These are phyloP conservation scores for Theocolax elegans DNA, from an alignment of 1,140 invertebrate species.

Conservation along the genomic window DNA sequence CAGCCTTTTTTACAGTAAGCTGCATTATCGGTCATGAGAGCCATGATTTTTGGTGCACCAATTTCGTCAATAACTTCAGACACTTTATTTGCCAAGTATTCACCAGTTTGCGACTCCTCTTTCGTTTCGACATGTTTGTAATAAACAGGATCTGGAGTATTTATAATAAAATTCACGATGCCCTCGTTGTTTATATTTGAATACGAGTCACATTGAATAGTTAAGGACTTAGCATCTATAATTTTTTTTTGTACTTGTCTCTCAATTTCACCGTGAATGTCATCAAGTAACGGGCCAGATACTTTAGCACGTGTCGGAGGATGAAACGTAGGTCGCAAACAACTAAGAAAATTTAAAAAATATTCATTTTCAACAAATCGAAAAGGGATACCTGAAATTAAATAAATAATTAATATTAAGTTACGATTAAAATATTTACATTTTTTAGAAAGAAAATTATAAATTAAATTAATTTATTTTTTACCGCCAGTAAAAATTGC, in stretches of 20 bases:
- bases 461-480: no score
- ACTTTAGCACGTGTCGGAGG: neutral
- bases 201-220: slow-evolving; percentile 37
- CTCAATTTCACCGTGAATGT: neutral
- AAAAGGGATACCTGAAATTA: neutral
- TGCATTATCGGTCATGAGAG: slow-evolving; percentile 44
- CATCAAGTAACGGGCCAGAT: neutral
- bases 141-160: slow-evolving; percentile 42
- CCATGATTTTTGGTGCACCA: slow-evolving; percentile 38
- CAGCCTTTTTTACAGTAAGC: slow-evolving; percentile 42
- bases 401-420: no score
- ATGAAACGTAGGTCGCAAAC: neutral
- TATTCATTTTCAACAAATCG: slow-evolving; percentile 6
- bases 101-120: slow-evolving; percentile 32
- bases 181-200: slow-evolving; percentile 38
- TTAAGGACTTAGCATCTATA: neutral
- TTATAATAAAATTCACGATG: slow-evolving; percentile 45
- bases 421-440: no score
- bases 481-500: no score
- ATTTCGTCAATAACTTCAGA: slow-evolving; percentile 38
- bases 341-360: slow-evolving; percentile 1
- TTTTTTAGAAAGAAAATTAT: no score
- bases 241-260: slow-evolving; percentile 6
- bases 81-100: slow-evolving; percentile 35
- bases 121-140: slow-evolving; percentile 32